Evolutionary conservation across 2,797 vertebrate genomes (phyloP).

Genomic region (Lepilemur septentrionalis): DNA sequence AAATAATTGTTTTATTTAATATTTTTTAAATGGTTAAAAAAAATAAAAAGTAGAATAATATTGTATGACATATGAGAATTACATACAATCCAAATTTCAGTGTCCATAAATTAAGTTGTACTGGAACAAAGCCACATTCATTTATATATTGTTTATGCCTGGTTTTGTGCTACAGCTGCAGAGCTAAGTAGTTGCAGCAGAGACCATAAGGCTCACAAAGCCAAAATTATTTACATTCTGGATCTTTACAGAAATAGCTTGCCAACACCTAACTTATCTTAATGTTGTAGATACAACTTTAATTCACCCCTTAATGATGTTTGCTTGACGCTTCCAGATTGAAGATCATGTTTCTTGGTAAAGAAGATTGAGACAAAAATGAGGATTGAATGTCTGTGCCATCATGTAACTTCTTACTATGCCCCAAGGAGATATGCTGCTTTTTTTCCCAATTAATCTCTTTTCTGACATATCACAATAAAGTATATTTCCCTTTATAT

Average conservation of each 20-base stretch:
- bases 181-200: not conserved
- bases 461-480: not conserved
- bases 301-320: not conserved
- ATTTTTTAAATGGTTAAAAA: not conserved
- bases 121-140: not conserved
- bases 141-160: accelerated
- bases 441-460: not conserved
- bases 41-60: not conserved
- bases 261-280: not conserved
- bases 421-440: not conserved
- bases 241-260: not conserved
- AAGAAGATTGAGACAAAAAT: conserved; percentile 1
- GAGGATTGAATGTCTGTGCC: not conserved
- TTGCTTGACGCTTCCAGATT: not conserved
- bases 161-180: not conserved
- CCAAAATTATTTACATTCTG: not conserved
- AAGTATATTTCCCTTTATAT: not conserved
- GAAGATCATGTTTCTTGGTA: not conserved
- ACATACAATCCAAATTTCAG: not conserved
- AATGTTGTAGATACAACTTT: not conserved
- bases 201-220: not conserved
- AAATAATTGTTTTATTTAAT: not conserved
- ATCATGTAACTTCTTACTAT: not conserved
- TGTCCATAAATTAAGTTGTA: not conserved
- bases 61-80: not conserved